phyloP scores from a whole-genome alignment of 2,797 vertebrate species.

The Notoglanidium macrostoma region DNA sequence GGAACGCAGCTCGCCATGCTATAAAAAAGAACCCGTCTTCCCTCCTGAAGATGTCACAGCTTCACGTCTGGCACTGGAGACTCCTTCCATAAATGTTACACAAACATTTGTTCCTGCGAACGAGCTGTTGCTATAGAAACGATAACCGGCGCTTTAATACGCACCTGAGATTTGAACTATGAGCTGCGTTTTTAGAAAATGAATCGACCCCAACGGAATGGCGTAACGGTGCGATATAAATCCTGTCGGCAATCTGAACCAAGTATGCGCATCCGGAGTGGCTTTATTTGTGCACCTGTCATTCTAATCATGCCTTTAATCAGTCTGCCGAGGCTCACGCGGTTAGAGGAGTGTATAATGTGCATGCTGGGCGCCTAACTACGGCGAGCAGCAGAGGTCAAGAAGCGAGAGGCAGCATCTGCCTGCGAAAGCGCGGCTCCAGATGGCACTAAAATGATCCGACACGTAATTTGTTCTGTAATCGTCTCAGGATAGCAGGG shows the following conservation, averaged over 20 bases:
- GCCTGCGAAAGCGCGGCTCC: neutral
- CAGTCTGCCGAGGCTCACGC: slow-evolving; percentile 9
- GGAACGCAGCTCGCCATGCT: neutral
- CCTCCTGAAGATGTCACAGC: neutral
- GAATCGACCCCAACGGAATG: neutral
- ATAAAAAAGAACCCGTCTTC: too few species aligned
- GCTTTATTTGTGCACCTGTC: slow-evolving; percentile 18
- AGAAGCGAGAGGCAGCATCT: neutral
- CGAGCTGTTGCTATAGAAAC: neutral
- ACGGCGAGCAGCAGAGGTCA: neutral
- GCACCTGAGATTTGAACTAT: neutral
- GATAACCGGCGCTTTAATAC: neutral
- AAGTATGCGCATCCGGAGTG: neutral
- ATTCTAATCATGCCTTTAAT: slow-evolving; percentile 2
- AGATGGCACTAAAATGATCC: slow-evolving; percentile 9
- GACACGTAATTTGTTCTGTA: neutral
- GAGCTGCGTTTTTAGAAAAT: neutral
- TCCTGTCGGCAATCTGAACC: neutral
- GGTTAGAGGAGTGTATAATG: slow-evolving; percentile 6
- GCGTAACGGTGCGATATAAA: neutral
- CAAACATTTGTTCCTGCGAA: neutral
- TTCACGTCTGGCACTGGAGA: neutral
- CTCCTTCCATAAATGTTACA: slow-evolving; percentile 1
- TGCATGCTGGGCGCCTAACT: slow-evolving; percentile 3
- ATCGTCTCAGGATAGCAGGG: slow-evolving; percentile 1